phyloP scores from a whole-genome alignment of 1,140 invertebrate genomes.

The Gryllus bimaculatus region DNA sequence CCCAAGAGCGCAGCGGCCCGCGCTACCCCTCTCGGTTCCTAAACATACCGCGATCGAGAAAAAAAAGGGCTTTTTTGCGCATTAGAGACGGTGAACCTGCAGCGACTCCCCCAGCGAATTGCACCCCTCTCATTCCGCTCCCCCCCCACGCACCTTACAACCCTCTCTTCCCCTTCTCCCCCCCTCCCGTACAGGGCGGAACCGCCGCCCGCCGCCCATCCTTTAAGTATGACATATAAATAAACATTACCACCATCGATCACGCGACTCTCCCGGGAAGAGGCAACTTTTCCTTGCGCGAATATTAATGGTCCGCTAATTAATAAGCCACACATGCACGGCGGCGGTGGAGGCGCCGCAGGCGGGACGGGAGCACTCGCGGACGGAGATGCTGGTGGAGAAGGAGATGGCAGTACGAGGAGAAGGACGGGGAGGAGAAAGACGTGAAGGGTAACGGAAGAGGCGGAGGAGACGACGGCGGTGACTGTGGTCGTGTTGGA shows the following conservation, averaged over 20 bases:
- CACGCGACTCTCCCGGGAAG: neutral
- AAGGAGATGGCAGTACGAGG: too few species aligned
- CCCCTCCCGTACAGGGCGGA: neutral
- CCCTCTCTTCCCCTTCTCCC: too few species aligned
- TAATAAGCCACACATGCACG: neutral
- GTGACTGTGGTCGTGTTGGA: too few species aligned
- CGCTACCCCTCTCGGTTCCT: too few species aligned
- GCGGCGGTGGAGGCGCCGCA: too few species aligned
- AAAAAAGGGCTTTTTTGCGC: neutral
- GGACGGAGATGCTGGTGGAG: too few species aligned
- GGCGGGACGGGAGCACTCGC: too few species aligned
- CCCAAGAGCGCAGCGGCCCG: too few species aligned
- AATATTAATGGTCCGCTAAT: slow-evolving; percentile 5
- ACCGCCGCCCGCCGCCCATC: neutral
- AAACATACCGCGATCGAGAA: neutral
- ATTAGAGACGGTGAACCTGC: neutral
- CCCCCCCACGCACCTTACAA: too few species aligned
- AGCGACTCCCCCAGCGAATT: neutral
- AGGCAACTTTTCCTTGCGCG: slow-evolving; percentile 2
- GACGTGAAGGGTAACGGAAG: too few species aligned
- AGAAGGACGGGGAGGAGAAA: too few species aligned
- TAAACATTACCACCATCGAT: neutral
- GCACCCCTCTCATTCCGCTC: neutral
- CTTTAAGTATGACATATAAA: slow-evolving; percentile 6
- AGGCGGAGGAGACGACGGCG: too few species aligned